phyloP scores from a whole-genome alignment of 2,113 vertebrate species.

The Charadrius vociferus region DNA sequence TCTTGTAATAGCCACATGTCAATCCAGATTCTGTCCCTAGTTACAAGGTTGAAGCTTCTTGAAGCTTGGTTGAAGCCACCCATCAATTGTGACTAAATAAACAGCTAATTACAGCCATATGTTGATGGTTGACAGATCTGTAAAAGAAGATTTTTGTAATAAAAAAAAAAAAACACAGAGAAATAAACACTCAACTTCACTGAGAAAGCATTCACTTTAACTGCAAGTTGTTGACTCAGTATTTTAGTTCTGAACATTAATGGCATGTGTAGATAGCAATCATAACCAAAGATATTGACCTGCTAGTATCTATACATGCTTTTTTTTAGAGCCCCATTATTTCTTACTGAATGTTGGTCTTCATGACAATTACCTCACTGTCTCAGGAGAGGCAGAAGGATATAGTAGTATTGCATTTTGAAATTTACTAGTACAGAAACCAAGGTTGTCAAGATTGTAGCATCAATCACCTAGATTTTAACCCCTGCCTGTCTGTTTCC shows the following conservation, averaged over 20 bases:
- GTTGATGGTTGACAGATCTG: background rate
- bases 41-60: background rate
- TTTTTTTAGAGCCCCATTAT: background rate
- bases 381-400: background rate
- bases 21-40: background rate
- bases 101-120: background rate
- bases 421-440: background rate
- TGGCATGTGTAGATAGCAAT: background rate
- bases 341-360: background rate
- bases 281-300: background rate
- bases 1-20: background rate
- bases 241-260: background rate
- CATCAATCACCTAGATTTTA: background rate
- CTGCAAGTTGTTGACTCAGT: background rate
- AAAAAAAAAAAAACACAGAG: background rate
- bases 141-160: background rate
- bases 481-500: background rate
- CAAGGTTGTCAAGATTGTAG: background rate
- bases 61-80: background rate
- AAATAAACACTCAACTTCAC: background rate
- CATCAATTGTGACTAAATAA: conserved; percentile 4
- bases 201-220: background rate
- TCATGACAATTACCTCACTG: background rate
- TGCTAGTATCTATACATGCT: background rate
- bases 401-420: background rate